Percentiles rank a stretch among this genome's conserved stretches.
phyloP scores from a whole-genome alignment of 2,797 vertebrate species.

The Calcarius lapponicus region DNA sequence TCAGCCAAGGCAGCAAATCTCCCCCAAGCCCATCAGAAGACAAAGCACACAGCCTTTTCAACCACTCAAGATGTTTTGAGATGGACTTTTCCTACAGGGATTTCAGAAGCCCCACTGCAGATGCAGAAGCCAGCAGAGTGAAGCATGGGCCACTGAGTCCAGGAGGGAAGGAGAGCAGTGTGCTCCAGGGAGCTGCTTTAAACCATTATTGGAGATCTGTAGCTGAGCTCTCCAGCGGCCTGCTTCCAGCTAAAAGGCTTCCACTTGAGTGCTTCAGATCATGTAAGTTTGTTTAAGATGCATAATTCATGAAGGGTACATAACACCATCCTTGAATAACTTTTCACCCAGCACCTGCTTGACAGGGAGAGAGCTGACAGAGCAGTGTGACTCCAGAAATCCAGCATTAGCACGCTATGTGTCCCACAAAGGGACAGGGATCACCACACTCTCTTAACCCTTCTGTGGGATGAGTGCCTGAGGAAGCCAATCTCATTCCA shows the following conservation, averaged over 20 bases:
- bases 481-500: not conserved
- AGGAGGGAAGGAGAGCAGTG: conserved; percentile 8
- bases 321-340: conserved; percentile 76
- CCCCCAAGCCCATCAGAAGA: conserved; percentile 10
- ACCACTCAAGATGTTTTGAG: conserved; percentile 65
- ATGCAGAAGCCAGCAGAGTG: conserved; percentile 33
- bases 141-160: conserved; percentile 50
- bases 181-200: conserved; percentile 42
- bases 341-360: conserved; percentile 70
- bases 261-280: conserved; percentile 73
- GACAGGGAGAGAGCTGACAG: conserved; percentile 64
- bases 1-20: not conserved
- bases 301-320: conserved; percentile 87
- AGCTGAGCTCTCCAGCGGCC: conserved; percentile 63
- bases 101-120: conserved; percentile 32
- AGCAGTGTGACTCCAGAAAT: conserved; percentile 43
- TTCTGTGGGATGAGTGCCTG: not conserved
- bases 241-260: conserved; percentile 78
- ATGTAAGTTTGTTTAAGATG: conserved; percentile 86
- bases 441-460: not conserved
- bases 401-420: conserved; percentile 55
- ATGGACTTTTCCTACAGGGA: conserved; percentile 41
- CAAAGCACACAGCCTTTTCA: conserved; percentile 53
- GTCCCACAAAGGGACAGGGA: conserved; percentile 34
- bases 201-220: conserved; percentile 56